Evolutionary conservation across 2,888 invertebrate species (phyloP).

Genomic region (Ypsolopha scabrella): DNA sequence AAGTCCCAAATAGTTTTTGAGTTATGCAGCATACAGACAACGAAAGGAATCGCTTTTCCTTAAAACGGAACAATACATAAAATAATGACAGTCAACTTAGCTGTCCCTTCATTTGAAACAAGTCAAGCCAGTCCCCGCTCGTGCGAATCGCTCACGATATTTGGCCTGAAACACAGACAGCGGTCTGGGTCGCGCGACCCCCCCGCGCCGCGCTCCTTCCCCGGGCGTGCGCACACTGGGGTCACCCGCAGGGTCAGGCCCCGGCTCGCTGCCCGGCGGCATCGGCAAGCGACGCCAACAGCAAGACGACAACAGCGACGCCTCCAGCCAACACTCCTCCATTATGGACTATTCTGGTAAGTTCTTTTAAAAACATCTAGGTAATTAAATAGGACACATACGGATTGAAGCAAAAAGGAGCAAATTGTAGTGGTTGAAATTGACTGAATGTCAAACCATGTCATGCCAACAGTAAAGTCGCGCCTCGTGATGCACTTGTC

Average conservation of each 20-base stretch:
- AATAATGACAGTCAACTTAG: neutral
- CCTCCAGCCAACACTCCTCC: constrained; percentile 85
- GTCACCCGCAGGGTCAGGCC: constrained; percentile 77
- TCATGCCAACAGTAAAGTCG: constrained; percentile 46
- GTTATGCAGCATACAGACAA: too few species aligned
- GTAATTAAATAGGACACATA: too few species aligned
- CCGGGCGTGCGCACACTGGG: constrained; percentile 86
- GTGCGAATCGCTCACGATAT: constrained; percentile 6
- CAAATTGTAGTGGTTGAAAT: too few species aligned
- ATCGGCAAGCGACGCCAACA: constrained; percentile 80
- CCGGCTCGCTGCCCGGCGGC: constrained; percentile 86
- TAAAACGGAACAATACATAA: neutral
- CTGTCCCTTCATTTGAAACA: neutral
- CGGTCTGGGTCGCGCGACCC: constrained; percentile 88
- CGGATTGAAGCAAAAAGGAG: too few species aligned
- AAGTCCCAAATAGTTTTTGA: too few species aligned
- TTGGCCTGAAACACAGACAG: constrained; percentile 76
- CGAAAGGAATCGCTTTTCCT: too few species aligned
- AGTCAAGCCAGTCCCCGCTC: neutral
- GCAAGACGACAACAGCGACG: constrained; percentile 88
- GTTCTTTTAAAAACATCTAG: constrained; percentile 17
- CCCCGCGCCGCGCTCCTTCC: constrained; percentile 87
- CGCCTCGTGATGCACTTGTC: neutral
- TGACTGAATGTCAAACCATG: constrained; percentile 31
- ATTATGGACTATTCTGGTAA: constrained; percentile 90